Base-by-base conservation (phyloP, 2,113 vertebrate species). In the Monopterus albus region DNA sequence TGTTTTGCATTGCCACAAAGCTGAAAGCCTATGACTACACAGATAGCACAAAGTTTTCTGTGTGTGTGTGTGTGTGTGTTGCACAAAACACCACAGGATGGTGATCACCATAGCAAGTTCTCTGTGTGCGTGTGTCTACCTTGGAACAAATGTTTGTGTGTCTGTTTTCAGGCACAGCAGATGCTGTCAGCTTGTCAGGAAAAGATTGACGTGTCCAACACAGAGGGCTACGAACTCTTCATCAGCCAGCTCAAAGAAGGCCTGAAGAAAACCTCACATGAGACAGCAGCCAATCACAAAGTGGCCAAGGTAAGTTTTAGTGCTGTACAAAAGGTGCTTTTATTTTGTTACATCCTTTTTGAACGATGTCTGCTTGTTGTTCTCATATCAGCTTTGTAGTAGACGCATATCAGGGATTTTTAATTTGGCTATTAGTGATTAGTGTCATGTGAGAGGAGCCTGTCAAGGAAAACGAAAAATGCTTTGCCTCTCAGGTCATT, bases 271-370 rank as follows among this genome's bases (percentile, higher is more conserved):
- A 98, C 95, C 94, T 98, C 97, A 91, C 96, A 99, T 13, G 98
- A 99, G 93, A 98, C 98, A 10, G 97, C 97, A 92, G 97, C 96
- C 92, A 99, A 97, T 93, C 98, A 99, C 92, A 99, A 99, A 95
- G 98, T 99, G 93, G 98, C 98, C 80, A 99, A 99, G 96, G 98
- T 99, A 83, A 92, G 94, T 83, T 17, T 18, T 11, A 33, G 13
- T 20, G 17, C 21, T 4, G 33, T 10, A 42, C 2, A 6, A n/a
- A 33, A 31, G 2, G 4, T 35, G 17, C 5, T 40, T 8, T 12
- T 29, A 5, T 21, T 62, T 52, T 42, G 6, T 21, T 36, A 0
- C 4, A 14, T 18, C 14, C 17, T 50, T 7, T 53, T 1, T 40
- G 3, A 39, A 8, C 28, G 17, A 23, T 1, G 3, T 4, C 0